These are phyloP conservation scores for Drosophila picticornis DNA, from an alignment of 2,888 invertebrate genomes.

Conservation along the genomic window DNA sequence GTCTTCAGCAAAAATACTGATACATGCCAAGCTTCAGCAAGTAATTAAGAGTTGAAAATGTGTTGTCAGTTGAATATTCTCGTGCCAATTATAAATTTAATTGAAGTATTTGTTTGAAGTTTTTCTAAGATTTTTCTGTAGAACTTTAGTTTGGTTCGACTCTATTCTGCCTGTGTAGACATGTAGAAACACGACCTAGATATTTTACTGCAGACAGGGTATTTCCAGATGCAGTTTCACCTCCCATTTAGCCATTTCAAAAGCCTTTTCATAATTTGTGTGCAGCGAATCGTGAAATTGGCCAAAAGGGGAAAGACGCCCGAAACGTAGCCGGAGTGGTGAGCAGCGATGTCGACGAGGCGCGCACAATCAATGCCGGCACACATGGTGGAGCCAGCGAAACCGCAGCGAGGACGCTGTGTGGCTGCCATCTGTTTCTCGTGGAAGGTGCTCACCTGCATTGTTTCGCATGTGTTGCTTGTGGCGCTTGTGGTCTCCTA, in stretches of 20 bases:
- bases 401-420: constrained; percentile 83
- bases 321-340: constrained; percentile 23
- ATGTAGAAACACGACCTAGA: neutral
- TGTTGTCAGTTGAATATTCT: neutral
- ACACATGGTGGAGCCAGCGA: constrained; percentile 79
- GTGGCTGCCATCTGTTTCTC: constrained; percentile 85
- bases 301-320: constrained; percentile 25
- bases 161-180: neutral
- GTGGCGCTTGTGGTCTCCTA: constrained; percentile 95
- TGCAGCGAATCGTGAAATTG: constrained; percentile 65
- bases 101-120: neutral
- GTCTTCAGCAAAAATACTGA: neutral
- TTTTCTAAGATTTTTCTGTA: neutral
- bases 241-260: neutral
- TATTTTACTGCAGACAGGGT: constrained; percentile 10
- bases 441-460: constrained; percentile 93
- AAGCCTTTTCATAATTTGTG: constrained; percentile 49
- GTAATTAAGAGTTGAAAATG: neutral
- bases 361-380: constrained; percentile 83
- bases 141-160: neutral
- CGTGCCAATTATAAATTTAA: neutral
- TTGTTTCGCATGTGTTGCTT: constrained; percentile 95
- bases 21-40: neutral
- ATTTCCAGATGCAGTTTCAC: constrained; percentile 3
- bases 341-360: constrained; percentile 79